Evolutionary conservation across 1,140 invertebrate species (phyloP), one percentile per base, ranked within the genome.

Genomic region (Thaumatotibia leucotreta): DNA sequence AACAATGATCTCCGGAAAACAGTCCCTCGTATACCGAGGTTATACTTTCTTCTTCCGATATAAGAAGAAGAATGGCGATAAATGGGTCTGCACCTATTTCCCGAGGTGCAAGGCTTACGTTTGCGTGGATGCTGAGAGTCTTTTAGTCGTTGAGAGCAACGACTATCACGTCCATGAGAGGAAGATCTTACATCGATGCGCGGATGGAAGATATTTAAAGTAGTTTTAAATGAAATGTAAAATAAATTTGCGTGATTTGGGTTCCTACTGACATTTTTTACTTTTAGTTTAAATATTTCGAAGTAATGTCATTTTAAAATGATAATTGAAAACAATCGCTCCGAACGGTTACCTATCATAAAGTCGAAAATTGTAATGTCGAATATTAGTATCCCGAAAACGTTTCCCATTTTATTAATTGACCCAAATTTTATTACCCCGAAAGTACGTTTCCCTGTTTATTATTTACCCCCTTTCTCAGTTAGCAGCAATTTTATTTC

Each of bases 71-170:
- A 61, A 35, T 29, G 74, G 72, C 20, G 63, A 39, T 14, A 64
- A 70, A 22, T 76, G 76, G 72, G 58, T 72, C 29, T 78, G 76
- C 23, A 66, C 72, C 2, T 69, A 69, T 2, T 78, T 76, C 17
- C 74, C 76, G 1, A 66, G 63, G 20, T 78, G 72, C 49, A 67
- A 62, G 27, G 65, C 65, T n/a, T 61, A 23, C 54, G 5, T 66
- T 33, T 45, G 17, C 17, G 39, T 45, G 14, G 17, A 45, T 17
- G n/a, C n/a, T n/a, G 14, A 45, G 39, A 45, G 20, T n/a, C 17
- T 45, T 20, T 17, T 45, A 45, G 17, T 45, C 17, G 14, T 45
- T 6, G 39, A 45, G 39, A 20, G 39, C 39, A 45, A 45, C n/a
- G 39, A 45, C 2, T 20, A 20, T 45, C 14, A 45, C 39, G 3